Percentiles rank a stretch among this genome's conserved stretches.
These are phyloP conservation scores for Xiphorhynchus elegans DNA, from an alignment of 2,113 vertebrate species.

Conservation along the genomic window DNA sequence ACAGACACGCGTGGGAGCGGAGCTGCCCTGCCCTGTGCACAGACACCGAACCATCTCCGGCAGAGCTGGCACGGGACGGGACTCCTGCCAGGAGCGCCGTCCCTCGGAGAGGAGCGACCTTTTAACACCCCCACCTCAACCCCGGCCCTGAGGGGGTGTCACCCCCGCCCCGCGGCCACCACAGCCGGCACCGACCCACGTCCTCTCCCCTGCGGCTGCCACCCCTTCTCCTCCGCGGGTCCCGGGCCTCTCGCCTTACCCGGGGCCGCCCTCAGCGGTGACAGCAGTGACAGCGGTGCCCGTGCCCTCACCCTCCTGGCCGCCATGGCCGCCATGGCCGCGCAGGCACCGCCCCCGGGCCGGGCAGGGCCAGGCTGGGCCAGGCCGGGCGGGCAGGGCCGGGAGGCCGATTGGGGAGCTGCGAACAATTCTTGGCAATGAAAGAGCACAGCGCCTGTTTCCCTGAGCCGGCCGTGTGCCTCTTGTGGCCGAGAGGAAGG, in stretches of 20 bases:
- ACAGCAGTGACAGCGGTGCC: neutral
- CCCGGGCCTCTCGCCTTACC: slow-evolving; percentile 1
- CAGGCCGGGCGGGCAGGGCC: too few species aligned
- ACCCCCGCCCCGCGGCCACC: neutral
- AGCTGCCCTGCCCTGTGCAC: neutral
- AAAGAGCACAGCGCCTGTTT: accelerated
- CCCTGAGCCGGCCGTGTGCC: too few species aligned
- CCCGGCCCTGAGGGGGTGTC: neutral
- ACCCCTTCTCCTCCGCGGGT: neutral
- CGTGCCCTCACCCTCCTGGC: neutral
- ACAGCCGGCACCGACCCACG: neutral
- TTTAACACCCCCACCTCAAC: accelerated
- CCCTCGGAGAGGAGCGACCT: accelerated
- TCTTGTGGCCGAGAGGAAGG: neutral
- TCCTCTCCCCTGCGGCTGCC: neutral
- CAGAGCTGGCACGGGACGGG: accelerated
- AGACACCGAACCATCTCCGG: accelerated
- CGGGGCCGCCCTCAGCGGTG: neutral
- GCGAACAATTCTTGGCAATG: too few species aligned
- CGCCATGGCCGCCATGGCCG: neutral
- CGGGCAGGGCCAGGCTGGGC: too few species aligned
- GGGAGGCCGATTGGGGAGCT: too few species aligned
- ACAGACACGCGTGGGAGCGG: too few species aligned
- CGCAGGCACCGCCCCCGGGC: neutral
- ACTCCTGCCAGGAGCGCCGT: accelerated